These are phyloP conservation scores for Albula goreensis DNA, from an alignment of 2,113 vertebrate species.

Conservation along the genomic window DNA sequence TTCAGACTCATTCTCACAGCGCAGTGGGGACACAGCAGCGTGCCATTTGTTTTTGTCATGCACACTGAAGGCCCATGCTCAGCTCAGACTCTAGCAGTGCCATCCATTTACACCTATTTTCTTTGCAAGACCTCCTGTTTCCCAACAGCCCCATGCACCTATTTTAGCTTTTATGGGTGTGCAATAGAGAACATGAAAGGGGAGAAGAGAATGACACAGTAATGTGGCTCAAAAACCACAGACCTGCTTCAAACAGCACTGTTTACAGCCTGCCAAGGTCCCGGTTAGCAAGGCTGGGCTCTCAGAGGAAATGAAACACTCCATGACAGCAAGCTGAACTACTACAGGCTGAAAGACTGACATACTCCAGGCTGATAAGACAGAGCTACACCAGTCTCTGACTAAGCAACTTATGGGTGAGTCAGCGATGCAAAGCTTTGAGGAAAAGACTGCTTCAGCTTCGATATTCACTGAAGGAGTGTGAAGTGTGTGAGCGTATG, in stretches of 20 bases:
- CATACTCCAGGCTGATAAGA: background rate
- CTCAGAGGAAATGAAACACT: background rate
- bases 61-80: background rate
- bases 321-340: background rate
- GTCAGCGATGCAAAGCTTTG: too few relatives aligned
- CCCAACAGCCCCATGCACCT: background rate
- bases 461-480: background rate
- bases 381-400: background rate
- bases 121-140: background rate
- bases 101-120: slow-evolving; percentile 3
- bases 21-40: background rate
- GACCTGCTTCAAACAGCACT: background rate
- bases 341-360: background rate
- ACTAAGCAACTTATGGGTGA: background rate
- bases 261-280: background rate
- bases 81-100: background rate
- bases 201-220: background rate
- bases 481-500: background rate
- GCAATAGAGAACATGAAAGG: background rate
- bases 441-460: background rate
- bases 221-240: background rate
- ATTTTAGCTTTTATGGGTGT: background rate
- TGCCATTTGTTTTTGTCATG: background rate
- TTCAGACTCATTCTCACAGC: background rate
- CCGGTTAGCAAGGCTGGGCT: too few relatives aligned